Base-by-base conservation (phyloP, 1,140 invertebrate genomes). In the Tyrophagus putrescentiae region DNA sequence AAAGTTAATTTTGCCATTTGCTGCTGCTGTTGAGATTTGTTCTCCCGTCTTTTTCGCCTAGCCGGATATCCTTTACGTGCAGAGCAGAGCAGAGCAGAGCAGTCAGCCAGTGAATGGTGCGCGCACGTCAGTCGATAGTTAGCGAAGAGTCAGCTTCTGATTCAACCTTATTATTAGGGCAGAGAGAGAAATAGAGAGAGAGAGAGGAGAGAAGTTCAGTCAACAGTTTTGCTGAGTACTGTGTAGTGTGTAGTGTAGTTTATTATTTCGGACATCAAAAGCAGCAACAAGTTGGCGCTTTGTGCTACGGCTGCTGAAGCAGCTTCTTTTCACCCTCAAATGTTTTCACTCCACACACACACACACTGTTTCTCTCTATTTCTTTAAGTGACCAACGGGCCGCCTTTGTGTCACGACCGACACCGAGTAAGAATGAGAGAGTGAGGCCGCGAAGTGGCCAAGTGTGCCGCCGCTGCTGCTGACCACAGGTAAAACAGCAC, bases 61-160 rank as follows among this genome's bases (percentile, higher is more conserved):
- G 28, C 52, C 52, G 52, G 52, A 54, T 54, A 54, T 54, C 52
- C 52, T 54, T 54, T 54, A 54, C 52, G 52, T 54, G 52, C 52
- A 54, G 16, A 11, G 25, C 13, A 13, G 13, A n/a, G n/a, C n/a
- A n/a, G n/a, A n/a, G n/a, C n/a, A n/a, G n/a, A n/a, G n/a, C n/a
- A n/a, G n/a, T n/a, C n/a, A n/a, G n/a, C n/a, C n/a, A n/a, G n/a
- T n/a, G n/a, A n/a, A n/a, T n/a, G n/a, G n/a, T n/a, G n/a, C n/a
- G n/a, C n/a, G n/a, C n/a, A n/a, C n/a, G n/a, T n/a, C n/a, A n/a
- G n/a, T n/a, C n/a, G n/a, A n/a, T n/a, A n/a, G n/a, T n/a, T n/a
- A n/a, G n/a, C n/a, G n/a, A n/a, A n/a, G 18, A n/a, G 25, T 27
- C 52, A 54, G 39, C 9, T 34, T 29, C 18, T 27, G n/a, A 34